Evolutionary conservation across 1,140 invertebrate genomes (phyloP).

Genomic region (Halyomorpha halys): DNA sequence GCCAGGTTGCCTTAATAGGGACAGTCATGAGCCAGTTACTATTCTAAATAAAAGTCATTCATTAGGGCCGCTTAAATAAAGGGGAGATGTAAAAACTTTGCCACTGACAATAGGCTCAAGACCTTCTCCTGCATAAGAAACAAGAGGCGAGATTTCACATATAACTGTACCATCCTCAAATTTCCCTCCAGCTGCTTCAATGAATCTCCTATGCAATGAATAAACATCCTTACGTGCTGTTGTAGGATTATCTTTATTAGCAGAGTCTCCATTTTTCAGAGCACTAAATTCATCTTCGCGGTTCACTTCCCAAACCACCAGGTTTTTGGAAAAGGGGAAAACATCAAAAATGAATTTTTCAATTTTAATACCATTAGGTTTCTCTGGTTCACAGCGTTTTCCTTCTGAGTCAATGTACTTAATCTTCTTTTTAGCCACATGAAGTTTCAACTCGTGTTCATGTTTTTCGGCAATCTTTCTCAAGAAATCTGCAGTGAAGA

Average conservation of each 20-base stretch:
- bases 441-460: slow-evolving; percentile 70
- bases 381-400: slow-evolving; percentile 54
- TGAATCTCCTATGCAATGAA: slow-evolving; percentile 70
- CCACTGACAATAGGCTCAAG: slow-evolving; percentile 52
- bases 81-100: slow-evolving; percentile 57
- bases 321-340: slow-evolving; percentile 82
- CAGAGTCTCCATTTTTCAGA: slow-evolving; percentile 83
- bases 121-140: slow-evolving; percentile 85
- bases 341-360: slow-evolving; percentile 99
- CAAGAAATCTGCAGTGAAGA: slow-evolving; percentile 84
- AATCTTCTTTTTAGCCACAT: slow-evolving; percentile 97
- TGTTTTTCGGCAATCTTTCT: slow-evolving; percentile 48
- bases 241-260: slow-evolving; percentile 79
- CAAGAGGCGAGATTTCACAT: slow-evolving; percentile 82
- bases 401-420: slow-evolving; percentile 70
- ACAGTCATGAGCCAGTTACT: neutral
- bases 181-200: slow-evolving; percentile 70
- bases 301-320: slow-evolving; percentile 87
- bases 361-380: slow-evolving; percentile 94
- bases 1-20: too few species aligned
- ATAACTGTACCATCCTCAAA: slow-evolving; percentile 50
- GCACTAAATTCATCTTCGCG: slow-evolving; percentile 93
- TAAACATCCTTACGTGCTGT: slow-evolving; percentile 73
- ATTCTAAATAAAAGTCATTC: slow-evolving; percentile 23
- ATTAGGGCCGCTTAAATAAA: slow-evolving; percentile 39